Percentiles rank a stretch among this genome's conserved stretches.
Evolutionary conservation across 1,140 invertebrate species (phyloP).

Genomic region (Chrysomallon squamiferum): DNA sequence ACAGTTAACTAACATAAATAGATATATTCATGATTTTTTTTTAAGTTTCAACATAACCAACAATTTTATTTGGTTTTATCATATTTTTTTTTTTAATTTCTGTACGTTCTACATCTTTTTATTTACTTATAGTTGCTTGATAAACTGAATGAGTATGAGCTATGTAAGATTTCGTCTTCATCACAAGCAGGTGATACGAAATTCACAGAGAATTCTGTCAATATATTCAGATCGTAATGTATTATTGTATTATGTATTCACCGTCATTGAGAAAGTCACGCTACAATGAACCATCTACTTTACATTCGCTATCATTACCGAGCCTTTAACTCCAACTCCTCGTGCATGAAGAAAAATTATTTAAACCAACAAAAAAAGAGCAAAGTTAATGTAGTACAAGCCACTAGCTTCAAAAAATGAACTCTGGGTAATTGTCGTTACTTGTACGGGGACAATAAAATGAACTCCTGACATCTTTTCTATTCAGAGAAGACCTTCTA

Average conservation of each 20-base stretch:
- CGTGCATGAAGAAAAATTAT: constrained; percentile 1
- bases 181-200: neutral
- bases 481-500: neutral
- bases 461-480: neutral
- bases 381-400: constrained; percentile 8
- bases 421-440: neutral
- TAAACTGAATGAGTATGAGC: no score
- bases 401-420: neutral
- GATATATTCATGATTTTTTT: no score
- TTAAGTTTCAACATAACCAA: no score
- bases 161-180: no score
- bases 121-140: no score
- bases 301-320: constrained; percentile 5
- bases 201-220: neutral
- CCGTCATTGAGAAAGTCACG: neutral
- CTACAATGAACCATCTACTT: neutral
- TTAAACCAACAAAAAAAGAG: constrained; percentile 3
- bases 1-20: no score
- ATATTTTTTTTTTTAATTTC: no score
- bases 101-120: no score
- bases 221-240: neutral
- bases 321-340: neutral
- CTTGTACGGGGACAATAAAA: neutral
- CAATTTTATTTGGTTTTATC: no score
- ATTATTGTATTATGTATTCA: neutral